phyloP scores from a whole-genome alignment of 2,113 vertebrate genomes.

The Passer montanus region DNA sequence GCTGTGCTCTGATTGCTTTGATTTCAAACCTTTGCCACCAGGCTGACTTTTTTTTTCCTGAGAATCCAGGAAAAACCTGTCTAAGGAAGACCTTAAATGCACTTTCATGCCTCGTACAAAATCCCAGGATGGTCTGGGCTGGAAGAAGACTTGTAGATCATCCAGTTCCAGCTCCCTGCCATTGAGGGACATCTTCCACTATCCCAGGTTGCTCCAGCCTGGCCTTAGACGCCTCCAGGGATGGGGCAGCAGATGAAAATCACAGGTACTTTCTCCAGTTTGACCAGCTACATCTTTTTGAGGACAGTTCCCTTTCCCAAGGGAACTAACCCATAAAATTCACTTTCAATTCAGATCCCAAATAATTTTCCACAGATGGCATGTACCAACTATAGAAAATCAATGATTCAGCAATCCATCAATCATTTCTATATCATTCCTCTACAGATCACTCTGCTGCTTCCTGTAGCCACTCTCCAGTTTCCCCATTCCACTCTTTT shows the following conservation, averaged over 20 bases:
- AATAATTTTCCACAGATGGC: not conserved
- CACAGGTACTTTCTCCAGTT: not conserved
- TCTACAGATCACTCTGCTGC: not conserved
- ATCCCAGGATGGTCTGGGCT: too few relatives aligned
- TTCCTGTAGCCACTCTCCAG: not conserved
- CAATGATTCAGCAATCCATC: rapidly evolving
- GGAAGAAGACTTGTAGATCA: not conserved
- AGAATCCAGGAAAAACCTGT: not conserved
- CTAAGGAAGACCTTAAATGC: not conserved
- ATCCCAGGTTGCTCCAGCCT: not conserved
- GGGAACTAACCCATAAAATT: not conserved
- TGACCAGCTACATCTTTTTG: not conserved
- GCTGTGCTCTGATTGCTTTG: not conserved
- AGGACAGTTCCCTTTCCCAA: not conserved
- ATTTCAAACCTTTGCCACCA: not conserved
- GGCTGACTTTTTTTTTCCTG: not conserved
- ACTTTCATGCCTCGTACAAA: not conserved
- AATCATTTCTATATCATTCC: not conserved
- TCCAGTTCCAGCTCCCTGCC: not conserved
- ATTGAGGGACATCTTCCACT: not conserved
- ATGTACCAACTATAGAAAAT: not conserved
- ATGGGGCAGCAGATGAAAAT: not conserved
- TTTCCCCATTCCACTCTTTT: not conserved
- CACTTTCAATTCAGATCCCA: not conserved
- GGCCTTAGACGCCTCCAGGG: not conserved